Evolutionary conservation across 2,888 invertebrate genomes (phyloP).

Genomic region (Eurytoma adleriae): DNA sequence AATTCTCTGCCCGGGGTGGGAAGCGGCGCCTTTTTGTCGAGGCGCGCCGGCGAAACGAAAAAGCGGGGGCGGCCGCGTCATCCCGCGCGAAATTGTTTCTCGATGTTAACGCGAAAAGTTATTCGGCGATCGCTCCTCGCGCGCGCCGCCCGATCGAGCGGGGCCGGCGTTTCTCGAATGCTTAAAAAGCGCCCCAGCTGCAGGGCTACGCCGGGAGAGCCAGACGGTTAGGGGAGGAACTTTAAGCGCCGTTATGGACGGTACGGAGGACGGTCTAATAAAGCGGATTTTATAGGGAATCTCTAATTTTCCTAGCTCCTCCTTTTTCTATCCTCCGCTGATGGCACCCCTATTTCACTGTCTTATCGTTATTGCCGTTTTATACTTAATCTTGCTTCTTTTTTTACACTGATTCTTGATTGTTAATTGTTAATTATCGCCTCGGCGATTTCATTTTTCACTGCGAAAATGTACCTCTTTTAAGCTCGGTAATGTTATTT

Average conservation of each 20-base stretch:
- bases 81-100: slow-evolving; percentile 27
- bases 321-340: background rate
- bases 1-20: slow-evolving; percentile 12
- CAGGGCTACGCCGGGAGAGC: no score
- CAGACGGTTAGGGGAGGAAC: background rate
- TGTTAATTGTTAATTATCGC: no score
- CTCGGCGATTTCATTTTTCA: no score
- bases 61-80: background rate
- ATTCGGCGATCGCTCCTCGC: slow-evolving; percentile 8
- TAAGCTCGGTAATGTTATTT: no score
- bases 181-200: background rate
- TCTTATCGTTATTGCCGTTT: no score
- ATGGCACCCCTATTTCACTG: background rate
- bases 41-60: no score
- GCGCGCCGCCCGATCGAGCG: background rate
- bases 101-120: slow-evolving; percentile 33
- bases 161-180: background rate
- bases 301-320: background rate
- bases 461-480: no score
- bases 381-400: no score
- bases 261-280: background rate
- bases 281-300: slow-evolving; percentile 18
- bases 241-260: slow-evolving; percentile 1
- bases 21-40: background rate
- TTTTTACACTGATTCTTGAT: no score